Evolutionary conservation across 2,797 vertebrate genomes (phyloP).

Genomic region (Pitangus sulphuratus): DNA sequence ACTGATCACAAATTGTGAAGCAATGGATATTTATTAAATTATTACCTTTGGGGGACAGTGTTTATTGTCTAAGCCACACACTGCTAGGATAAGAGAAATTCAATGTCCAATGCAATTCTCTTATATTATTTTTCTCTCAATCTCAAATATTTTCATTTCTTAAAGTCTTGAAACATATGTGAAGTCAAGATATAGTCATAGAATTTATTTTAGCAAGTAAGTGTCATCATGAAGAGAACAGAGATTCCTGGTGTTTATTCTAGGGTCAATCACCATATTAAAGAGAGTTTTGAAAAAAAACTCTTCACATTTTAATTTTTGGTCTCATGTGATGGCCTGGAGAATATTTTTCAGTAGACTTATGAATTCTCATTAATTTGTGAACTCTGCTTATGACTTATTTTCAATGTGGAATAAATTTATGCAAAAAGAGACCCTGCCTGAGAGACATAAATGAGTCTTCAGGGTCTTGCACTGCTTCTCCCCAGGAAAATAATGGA

Average conservation of each 20-base stretch:
- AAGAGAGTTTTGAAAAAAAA: not conserved
- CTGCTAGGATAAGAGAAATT: not conserved
- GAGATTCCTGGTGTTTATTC: not conserved
- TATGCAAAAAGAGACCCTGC: not conserved
- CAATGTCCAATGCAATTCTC: not conserved
- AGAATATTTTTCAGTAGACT: not conserved
- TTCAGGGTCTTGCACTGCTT: fast-evolving
- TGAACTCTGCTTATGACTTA: not conserved
- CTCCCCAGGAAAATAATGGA: not conserved
- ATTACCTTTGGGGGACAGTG: not conserved
- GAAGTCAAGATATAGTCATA: not conserved
- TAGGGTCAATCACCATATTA: not conserved
- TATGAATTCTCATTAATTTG: not conserved
- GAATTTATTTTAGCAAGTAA: not conserved
- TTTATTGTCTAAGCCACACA: not conserved
- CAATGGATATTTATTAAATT: not conserved
- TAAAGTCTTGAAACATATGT: not conserved
- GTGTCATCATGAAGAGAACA: not conserved
- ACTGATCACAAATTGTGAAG: not conserved
- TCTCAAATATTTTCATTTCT: not conserved
- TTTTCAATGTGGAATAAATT: not conserved
- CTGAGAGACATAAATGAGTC: not conserved
- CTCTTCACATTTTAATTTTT: not conserved
- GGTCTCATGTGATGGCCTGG: not conserved
- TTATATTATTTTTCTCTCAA: not conserved